A percentile compares a stretch with the other conserved stretches of the same genome.
phyloP scores from a whole-genome alignment of 2,113 vertebrate genomes.

The Pelecanus crispus region DNA sequence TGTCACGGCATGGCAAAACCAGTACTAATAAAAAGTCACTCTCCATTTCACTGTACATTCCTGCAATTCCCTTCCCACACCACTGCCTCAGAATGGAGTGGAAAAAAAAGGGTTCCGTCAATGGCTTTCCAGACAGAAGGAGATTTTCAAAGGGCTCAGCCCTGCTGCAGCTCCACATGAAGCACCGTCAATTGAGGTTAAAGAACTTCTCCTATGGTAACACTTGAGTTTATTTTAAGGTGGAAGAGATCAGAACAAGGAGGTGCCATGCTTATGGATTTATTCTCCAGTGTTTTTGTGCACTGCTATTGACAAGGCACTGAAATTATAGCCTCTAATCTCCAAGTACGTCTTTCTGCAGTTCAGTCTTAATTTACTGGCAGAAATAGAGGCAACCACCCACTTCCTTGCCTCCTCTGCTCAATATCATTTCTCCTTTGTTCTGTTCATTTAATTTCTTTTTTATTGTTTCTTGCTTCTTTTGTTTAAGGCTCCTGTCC shows the following conservation, averaged over 20 bases:
- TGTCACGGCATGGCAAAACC: not conserved
- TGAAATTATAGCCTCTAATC: not conserved
- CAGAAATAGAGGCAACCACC: not conserved
- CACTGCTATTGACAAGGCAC: not conserved
- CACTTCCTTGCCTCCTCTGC: not conserved
- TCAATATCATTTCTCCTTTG: not conserved
- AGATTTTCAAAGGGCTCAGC: not conserved
- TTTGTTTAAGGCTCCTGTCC: not conserved
- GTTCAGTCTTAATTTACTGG: not conserved
- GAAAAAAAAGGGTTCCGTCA: not conserved
- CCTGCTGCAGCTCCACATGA: not conserved
- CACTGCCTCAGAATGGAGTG: not conserved
- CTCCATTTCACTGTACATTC: not conserved
- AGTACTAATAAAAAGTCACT: not conserved
- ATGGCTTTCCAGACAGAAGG: not conserved
- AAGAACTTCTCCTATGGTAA: not conserved
- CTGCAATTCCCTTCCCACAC: not conserved
- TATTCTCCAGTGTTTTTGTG: not conserved
- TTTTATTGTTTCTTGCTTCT: not conserved
- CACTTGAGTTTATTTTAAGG: not conserved
- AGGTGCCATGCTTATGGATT: not conserved
- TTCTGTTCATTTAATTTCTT: not conserved
- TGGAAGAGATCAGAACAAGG: not conserved
- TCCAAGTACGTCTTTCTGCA: not conserved
- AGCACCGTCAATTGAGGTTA: not conserved